Evolutionary conservation across 2,797 vertebrate species (phyloP).

Genomic region (Gymnodraco acuticeps): DNA sequence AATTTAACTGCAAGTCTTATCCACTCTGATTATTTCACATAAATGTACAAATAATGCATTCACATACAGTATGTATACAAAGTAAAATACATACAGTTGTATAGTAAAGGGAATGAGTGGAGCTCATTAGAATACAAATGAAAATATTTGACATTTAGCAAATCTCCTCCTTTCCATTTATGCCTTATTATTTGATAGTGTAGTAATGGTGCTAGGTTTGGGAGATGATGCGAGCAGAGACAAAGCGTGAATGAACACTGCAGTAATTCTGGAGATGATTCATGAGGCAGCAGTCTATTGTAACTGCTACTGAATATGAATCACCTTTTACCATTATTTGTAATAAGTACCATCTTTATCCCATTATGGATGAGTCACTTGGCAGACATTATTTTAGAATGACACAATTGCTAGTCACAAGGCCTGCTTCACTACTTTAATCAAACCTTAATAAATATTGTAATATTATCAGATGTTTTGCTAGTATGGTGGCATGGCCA

Average conservation of each 20-base stretch:
- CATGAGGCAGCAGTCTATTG: neutral
- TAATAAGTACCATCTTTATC: constrained; percentile 36
- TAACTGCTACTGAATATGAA: neutral
- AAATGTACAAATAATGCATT: neutral
- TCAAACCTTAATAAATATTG: constrained; percentile 1
- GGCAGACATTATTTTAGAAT: constrained; percentile 24
- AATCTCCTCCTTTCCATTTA: neutral
- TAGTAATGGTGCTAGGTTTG: neutral
- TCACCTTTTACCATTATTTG: constrained; percentile 6
- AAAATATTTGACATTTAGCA: neutral
- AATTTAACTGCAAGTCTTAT: neutral
- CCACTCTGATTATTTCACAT: neutral
- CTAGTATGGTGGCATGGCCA: too few species aligned
- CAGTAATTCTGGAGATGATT: neutral
- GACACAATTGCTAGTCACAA: constrained; percentile 23
- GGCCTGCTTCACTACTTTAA: neutral
- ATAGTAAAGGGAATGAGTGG: neutral
- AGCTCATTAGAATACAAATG: neutral
- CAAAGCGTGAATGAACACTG: neutral
- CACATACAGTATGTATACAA: neutral
- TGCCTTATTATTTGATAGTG: neutral
- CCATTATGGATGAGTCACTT: constrained; percentile 31
- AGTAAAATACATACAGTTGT: neutral
- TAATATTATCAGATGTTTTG: neutral
- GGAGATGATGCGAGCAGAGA: neutral